phyloP scores from a whole-genome alignment of 2,888 invertebrate species.

The Clepsis dumicolana region DNA sequence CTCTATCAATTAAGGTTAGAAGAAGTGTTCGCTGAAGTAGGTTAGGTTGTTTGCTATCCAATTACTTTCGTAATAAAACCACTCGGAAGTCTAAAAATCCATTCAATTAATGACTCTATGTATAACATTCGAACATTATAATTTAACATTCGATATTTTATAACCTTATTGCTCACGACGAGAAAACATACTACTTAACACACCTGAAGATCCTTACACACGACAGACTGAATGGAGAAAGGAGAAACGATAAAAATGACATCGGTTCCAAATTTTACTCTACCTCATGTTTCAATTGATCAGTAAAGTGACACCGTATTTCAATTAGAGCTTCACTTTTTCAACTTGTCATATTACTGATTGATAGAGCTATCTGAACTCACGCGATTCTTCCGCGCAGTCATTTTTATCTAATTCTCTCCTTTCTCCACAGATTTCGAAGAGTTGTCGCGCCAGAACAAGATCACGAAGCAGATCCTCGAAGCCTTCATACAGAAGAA shows the following conservation, averaged over 20 bases:
- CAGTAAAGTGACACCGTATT: constrained; percentile 11
- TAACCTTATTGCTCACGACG: background rate
- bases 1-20: constrained; percentile 8
- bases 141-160: background rate
- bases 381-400: constrained; percentile 59
- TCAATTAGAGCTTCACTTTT: background rate
- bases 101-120: background rate
- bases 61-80: background rate
- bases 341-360: constrained; percentile 2
- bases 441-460: constrained; percentile 91
- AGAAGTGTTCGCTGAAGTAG: background rate
- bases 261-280: constrained; percentile 54
- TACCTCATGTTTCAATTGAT: constrained; percentile 44
- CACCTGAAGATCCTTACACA: background rate
- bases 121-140: background rate
- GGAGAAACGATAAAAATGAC: constrained; percentile 85
- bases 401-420: constrained; percentile 84
- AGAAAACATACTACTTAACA: background rate
- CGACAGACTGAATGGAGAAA: constrained; percentile 52
- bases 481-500: constrained; percentile 90
- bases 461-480: constrained; percentile 91
- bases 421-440: constrained; percentile 81
- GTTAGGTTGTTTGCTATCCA: constrained; percentile 2
- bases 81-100: background rate
- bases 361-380: constrained; percentile 14